Base-by-base conservation (phyloP, 2,113 vertebrate genomes). In the Ciconia boyciana region DNA sequence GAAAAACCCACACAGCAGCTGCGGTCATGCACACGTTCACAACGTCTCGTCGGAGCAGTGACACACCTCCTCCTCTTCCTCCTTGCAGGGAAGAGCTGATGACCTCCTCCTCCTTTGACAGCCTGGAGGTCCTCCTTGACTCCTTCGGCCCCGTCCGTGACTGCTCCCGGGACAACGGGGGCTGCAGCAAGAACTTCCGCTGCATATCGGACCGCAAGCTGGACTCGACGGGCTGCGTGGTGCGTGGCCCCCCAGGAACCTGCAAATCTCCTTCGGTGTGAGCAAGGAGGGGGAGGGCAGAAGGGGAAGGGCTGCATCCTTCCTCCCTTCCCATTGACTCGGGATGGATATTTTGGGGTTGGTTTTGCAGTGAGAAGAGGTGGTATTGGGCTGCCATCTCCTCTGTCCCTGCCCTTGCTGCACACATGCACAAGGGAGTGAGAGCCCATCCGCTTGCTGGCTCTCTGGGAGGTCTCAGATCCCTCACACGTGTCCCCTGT, bases 21-120 rank as follows among this genome's bases (percentile, higher is more conserved):
- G 0, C 0, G 0, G 55, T 10, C 2, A 0, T 13, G 57, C 52
- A 9, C 0, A 1, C 0, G 0, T 72, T 77, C 5, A 1, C 20
- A 20, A 0, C 1, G 0, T 57, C 80, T 72, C 34, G 0, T 4
- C 2, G 7, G 17, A 70, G 60, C 51, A 16, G 49, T 78, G 86
- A 87, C 69, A 26, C 29, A 1, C 20, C 39, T 71, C 65, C n/a
- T 71, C 48, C 41, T 55, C 54, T 29, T 87, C 39, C 93, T 93
- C 78, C 49, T 90, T 4, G 0, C 98, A 99, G 99, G 94, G 99
- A 99, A 97, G 99, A 99, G 97, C 90, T 99, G 97, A 99, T 99
- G 99, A 99, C 99, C 87, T 99, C 99, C 11, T 99, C 99, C 39
- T 99, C 99, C 93, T 99, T 99, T 24, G 99, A 99, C 97, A 99